phyloP scores from a whole-genome alignment of 2,113 vertebrate genomes.

The Spermophilus dauricus region DNA sequence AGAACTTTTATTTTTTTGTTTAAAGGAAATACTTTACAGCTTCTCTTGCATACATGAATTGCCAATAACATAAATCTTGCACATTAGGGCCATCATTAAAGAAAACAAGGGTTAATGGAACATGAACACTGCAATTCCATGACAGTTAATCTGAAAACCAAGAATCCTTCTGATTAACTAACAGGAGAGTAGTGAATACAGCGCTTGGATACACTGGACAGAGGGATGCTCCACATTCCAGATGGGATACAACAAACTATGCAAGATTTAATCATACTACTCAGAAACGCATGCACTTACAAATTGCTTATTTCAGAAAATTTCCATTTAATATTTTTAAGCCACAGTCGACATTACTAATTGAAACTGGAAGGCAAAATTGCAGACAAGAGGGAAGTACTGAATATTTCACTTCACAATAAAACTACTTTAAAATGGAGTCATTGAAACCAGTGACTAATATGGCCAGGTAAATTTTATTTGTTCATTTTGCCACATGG shows the following conservation, averaged over 20 bases:
- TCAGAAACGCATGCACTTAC: background rate
- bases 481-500: background rate
- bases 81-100: background rate
- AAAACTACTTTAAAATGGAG: background rate
- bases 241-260: background rate
- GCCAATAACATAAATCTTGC: background rate
- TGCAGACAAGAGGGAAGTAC: background rate
- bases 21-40: background rate
- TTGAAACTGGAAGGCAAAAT: background rate
- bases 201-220: too few species aligned
- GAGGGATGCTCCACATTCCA: too few species aligned
- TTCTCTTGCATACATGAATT: background rate
- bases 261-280: background rate
- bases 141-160: background rate
- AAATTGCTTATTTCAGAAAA: slow-evolving; percentile 4
- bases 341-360: background rate
- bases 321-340: background rate
- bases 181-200: background rate
- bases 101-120: background rate
- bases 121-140: background rate
- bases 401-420: background rate
- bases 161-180: background rate
- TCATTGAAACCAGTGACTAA: background rate
- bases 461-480: background rate
- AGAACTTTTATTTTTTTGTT: background rate